Evolutionary conservation across 2,113 vertebrate species (phyloP).

Genomic region (Mesitornis unicolor): DNA sequence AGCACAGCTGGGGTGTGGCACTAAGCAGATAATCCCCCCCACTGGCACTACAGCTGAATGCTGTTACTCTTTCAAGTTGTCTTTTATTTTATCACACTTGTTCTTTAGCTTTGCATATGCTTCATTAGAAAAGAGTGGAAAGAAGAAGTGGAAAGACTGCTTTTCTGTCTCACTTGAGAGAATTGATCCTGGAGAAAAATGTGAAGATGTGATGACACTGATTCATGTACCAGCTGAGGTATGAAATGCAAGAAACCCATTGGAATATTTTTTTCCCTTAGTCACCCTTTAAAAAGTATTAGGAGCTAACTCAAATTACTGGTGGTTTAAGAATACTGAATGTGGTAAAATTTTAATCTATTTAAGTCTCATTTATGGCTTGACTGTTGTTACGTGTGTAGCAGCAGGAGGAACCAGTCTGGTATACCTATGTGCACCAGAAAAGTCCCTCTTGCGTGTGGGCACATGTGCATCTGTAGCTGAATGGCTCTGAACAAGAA

Average conservation of each 20-base stretch:
- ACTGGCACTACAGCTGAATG: constrained; percentile 45
- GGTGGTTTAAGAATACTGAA: not conserved
- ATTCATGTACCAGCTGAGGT: not conserved
- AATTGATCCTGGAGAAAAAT: not conserved
- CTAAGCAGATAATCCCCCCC: constrained; percentile 41
- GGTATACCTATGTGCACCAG: not conserved
- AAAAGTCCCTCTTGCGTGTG: not conserved
- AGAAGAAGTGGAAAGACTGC: not conserved
- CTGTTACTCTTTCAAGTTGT: constrained; percentile 47
- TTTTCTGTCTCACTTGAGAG: constrained; percentile 8
- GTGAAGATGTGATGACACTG: not conserved
- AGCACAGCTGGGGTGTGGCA: constrained; percentile 5
- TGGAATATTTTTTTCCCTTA: not conserved
- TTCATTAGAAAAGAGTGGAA: constrained; percentile 32
- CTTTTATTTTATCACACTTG: constrained; percentile 28
- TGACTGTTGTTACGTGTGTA: not conserved
- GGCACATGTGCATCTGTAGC: not conserved
- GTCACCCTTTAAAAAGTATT: not conserved
- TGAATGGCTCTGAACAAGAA: not conserved
- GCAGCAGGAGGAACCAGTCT: not conserved
- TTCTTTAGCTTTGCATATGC: not conserved
- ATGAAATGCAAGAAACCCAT: not conserved
- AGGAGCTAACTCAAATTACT: not conserved
- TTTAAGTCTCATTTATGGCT: not conserved
- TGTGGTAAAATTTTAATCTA: not conserved